Evolutionary conservation across 2,888 invertebrate species (phyloP), one percentile per base, ranked within the genome.

Genomic region (Phymatocera aterrima): DNA sequence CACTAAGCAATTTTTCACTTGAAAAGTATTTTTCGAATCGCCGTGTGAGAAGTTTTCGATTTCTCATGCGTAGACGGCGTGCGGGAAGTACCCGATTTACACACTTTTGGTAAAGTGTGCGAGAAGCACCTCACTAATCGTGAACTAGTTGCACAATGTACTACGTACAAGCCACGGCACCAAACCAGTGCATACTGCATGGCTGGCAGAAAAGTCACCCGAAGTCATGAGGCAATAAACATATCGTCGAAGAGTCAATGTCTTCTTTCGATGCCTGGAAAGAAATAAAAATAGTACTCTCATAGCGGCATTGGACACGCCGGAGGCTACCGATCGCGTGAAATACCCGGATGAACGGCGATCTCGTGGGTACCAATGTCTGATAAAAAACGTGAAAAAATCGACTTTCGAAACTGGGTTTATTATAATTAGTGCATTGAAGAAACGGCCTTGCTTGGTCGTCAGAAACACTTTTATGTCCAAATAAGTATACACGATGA

Each of bases 261-360:
- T 40, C 3, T 57, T 28, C 57, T 57, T 54, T 54, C 6, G 0
- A n/a, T 18, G n/a, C 21, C 0, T 68, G n/a, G n/a, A 15, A 43
- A 21, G 68, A 40, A 43, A 43, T 43, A 15, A 43, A 68, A 24
- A 37, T 5, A 24, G 43, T n/a, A 68, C 40, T n/a, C 24, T 68
- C 43, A 28, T 43, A 28, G 24, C 28, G 68, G 68, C 46, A 68
- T 46, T 68, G 68, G 28, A 46, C 68, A 68, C 46, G 46, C 28
- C 68, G 68, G 68, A 68, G 46, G n/a, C 28, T 28, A 68, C 28
- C 5, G 21, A 15, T n/a, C 68, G n/a, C 28, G 15, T 68, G 46
- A 68, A 68, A 43, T 10, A 12, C 68, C 68, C 15, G 46, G 68
- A 68, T n/a, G n/a, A n/a, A n/a, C n/a, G n/a, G 28, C 43, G n/a